Percentiles rank a stretch among this genome's conserved stretches.
Evolutionary conservation across 2,888 invertebrate species (phyloP).

Genomic region (Desoria tigrina): DNA sequence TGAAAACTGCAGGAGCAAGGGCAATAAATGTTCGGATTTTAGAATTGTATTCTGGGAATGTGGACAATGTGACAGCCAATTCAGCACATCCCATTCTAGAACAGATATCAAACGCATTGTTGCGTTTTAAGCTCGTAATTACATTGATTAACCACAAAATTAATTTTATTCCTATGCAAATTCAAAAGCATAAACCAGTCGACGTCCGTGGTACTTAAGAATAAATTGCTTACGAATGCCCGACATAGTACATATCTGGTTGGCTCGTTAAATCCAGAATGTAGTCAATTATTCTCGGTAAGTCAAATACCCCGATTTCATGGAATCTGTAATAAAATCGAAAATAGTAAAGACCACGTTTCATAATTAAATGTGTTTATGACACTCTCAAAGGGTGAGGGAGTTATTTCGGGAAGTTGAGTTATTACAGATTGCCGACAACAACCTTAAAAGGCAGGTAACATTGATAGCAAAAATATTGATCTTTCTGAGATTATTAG

Average conservation of each 20-base stretch:
- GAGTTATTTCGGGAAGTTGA: too few species aligned
- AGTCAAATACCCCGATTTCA: conserved; percentile 10
- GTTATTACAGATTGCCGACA: too few species aligned
- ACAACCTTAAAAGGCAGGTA: too few species aligned
- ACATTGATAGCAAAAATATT: too few species aligned
- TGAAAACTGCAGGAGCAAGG: conserved; percentile 10
- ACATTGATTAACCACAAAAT: too few species aligned
- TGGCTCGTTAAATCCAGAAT: conserved; percentile 3
- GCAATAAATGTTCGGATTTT: conserved; percentile 14
- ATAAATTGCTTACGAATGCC: not conserved
- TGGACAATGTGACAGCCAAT: not conserved
- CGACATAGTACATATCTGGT: not conserved
- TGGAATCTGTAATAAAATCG: conserved; percentile 11
- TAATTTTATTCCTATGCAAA: conserved; percentile 11
- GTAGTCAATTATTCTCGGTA: conserved; percentile 11
- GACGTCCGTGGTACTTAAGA: not conserved
- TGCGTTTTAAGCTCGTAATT: too few species aligned
- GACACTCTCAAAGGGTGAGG: too few species aligned
- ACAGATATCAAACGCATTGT: not conserved
- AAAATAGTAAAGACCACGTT: too few species aligned
- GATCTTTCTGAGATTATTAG: too few species aligned
- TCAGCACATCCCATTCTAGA: not conserved
- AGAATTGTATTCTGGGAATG: conserved; percentile 12
- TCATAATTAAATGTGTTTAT: too few species aligned
- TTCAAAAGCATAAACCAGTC: not conserved